Conservation (phyloP, 2,797 vertebrate species). For the Ctenochaetus hawaiiensis region DNA sequence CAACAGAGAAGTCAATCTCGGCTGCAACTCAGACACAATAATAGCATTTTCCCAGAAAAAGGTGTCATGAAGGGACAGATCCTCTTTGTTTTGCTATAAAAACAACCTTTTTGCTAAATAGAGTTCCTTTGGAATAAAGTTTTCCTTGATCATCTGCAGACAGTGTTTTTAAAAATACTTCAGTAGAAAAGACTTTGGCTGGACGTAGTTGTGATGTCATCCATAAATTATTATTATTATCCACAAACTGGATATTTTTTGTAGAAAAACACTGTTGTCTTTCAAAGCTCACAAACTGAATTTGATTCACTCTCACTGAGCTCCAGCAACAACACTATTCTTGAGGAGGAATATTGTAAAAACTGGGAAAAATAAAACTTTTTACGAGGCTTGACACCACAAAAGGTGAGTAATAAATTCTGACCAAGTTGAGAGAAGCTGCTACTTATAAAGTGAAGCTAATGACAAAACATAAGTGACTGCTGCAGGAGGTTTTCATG, state of each 20-base stretch:
- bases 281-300: background rate
- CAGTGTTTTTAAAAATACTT: background rate
- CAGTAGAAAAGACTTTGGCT: conserved; percentile 1
- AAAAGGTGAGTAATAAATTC: too few relatives aligned
- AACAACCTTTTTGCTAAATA: too few relatives aligned
- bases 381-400: background rate
- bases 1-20: background rate
- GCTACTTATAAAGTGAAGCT: background rate
- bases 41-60: background rate
- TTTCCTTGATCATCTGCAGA: background rate
- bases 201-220: background rate
- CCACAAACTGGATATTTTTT: background rate
- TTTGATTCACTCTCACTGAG: background rate
- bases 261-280: background rate
- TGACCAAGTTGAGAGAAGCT: background rate
- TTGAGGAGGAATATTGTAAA: background rate
- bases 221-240: background rate
- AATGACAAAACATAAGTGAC: background rate
- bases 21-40: background rate
- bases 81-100: background rate
- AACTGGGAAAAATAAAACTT: background rate
- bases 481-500: too few relatives aligned
- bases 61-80: background rate
- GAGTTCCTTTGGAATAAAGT: background rate
- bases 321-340: background rate